Conservation (phyloP, 1,140 invertebrate genomes). For the Nephila pilipes region DNA sequence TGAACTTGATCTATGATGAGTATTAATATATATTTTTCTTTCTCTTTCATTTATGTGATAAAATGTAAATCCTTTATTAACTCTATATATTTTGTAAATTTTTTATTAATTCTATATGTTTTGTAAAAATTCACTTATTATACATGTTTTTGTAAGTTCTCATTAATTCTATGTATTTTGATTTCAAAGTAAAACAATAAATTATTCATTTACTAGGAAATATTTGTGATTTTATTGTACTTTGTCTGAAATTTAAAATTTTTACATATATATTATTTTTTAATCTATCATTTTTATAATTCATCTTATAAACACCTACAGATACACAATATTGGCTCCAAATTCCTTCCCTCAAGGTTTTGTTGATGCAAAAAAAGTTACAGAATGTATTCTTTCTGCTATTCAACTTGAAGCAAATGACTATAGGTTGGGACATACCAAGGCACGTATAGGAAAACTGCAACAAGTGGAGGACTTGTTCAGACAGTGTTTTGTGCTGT, state of each 20-base stretch:
- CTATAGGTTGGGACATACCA: constrained; percentile 97
- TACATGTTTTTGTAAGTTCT: no score
- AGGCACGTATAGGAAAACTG: constrained; percentile 82
- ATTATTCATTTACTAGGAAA: not conserved
- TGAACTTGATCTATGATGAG: no score
- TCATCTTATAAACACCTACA: constrained; percentile 71
- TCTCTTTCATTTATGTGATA: no score
- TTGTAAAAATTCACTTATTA: no score
- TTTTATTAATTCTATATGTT: no score
- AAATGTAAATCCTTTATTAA: no score
- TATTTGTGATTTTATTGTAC: not conserved
- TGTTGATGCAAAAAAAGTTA: constrained; percentile 90
- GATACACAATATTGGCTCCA: constrained; percentile 94
- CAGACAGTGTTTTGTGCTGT: constrained; percentile 48
- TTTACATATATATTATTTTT: not conserved
- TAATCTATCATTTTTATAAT: constrained; percentile 20
- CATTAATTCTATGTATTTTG: no score
- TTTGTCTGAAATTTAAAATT: not conserved
- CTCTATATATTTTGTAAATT: no score
- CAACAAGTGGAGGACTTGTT: constrained; percentile 66
- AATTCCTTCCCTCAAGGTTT: constrained; percentile 89
- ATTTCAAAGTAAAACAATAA: not conserved
- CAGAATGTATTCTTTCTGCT: constrained; percentile 89
- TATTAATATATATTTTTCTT: no score
- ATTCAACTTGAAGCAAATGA: constrained; percentile 93